Conservation (phyloP, 2,888 invertebrate genomes). For the Pyralis farinalis region DNA sequence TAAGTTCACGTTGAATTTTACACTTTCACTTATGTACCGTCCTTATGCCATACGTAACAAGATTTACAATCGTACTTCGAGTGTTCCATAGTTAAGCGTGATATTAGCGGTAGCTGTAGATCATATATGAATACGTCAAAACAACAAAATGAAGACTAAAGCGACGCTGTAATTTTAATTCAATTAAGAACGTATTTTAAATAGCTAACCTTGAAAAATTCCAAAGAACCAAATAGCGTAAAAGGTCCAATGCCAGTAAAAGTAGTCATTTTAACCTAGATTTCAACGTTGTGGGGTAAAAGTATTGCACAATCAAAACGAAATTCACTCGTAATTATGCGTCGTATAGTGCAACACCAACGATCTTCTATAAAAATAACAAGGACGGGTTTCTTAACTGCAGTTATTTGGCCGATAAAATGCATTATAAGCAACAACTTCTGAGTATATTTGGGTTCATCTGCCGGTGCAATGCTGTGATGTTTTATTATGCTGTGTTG, state of each 20-base stretch:
- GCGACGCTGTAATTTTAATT: no score
- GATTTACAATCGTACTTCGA: no score
- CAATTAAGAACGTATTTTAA: not conserved
- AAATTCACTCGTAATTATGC: conserved; percentile 4
- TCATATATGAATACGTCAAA: no score
- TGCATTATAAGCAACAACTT: not conserved
- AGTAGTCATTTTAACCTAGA: conserved; percentile 5
- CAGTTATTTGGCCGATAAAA: not conserved
- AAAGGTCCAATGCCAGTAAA: conserved; percentile 5
- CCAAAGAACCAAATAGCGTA: not conserved
- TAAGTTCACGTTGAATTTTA: no score
- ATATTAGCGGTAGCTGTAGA: no score
- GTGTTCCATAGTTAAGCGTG: no score
- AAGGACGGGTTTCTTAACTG: not conserved
- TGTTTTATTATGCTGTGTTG: no score
- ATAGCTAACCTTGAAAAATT: conserved; percentile 1
- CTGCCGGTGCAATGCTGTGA: not conserved
- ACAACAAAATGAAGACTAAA: no score
- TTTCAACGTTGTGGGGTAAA: conserved; percentile 2
- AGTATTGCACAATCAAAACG: conserved; percentile 2
- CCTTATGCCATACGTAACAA: no score
- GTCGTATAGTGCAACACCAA: conserved; percentile 1
- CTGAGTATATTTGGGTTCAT: not conserved
- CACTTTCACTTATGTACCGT: no score
- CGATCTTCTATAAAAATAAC: conserved; percentile 1